Base-by-base conservation (phyloP, 2,797 vertebrate species). In the Calcarius lapponicus region DNA sequence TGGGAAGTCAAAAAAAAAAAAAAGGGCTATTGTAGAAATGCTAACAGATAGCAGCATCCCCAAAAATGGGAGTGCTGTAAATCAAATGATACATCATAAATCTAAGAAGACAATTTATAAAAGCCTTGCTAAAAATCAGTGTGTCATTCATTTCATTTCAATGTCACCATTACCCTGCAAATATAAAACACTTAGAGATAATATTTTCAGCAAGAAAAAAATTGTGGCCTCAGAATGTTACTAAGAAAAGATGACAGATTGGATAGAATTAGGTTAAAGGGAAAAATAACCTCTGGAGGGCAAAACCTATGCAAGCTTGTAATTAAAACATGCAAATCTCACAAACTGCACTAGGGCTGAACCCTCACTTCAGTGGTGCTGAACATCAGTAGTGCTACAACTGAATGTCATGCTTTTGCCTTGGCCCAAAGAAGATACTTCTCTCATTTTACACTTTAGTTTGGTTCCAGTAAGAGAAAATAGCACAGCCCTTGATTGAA, bases 131-230 rank as follows among this genome's bases (percentile, higher is more conserved):
- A 88, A 95, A 93, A 95, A 95, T 79, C 93, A 62, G 72, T 48
- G 22, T 94, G 85, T 82, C 90, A 90, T 92, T 94, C 64, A 26
- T 76, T 87, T 90, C 70, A 42, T 81, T 94, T 48, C 92, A 91
- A 86, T 94, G 94, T 94, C 92, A 93, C 81, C 32, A 58, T 75
- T 96, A 87, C 24, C 75, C 85, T 92, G 91, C 65, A 93, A 95
- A 92, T 83, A 94, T 24, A 84, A 62, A 93, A 72, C 51, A 75
- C 50, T 91, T 92, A 85, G 14, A 86, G 57, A 56, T 83, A 93
- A 86, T 80, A 93, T 92, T 94, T 93, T 54, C 61, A 80, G 36
- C 29, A 93, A 57, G 19, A 66, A 86, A 94, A 66, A 51, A 38
- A 32, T 7, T 28, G 10, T 82, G 78, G 48, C 48, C 74, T 84